Base-by-base conservation (phyloP, 2,113 vertebrate genomes). In the Hippocampus barbouri region DNA sequence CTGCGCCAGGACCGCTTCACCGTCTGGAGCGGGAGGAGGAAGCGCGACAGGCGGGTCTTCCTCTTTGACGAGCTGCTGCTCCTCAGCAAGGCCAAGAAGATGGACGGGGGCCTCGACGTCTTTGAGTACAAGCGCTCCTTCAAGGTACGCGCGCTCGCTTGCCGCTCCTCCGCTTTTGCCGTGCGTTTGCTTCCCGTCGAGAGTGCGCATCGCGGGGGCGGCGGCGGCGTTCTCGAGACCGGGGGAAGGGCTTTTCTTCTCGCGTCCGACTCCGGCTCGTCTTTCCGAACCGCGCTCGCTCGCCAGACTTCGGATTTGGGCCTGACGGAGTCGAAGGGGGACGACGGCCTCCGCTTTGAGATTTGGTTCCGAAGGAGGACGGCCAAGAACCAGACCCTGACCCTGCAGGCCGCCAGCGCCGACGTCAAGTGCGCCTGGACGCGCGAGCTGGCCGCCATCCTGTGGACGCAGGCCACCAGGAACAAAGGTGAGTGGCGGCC, bases 381-480 rank as follows among this genome's bases (percentile, higher is more conserved):
- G 14, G 85, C 91, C 21, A 93, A 94, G 76, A 94, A 94, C 69
- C 84, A 97, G 95, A 93, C 90, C 1, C 93, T 93, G 79, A 70
- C 91, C 72, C 91, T 94, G 9, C 94, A 95, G 83, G 92, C 94
- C 1, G 34, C 83, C 53, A 85, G 89, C 0, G 14, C 69, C 0
- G 92, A 93, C 30, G 71, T 88, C 51, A 94, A 94, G 72, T 92
- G 92, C 5, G 90, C 93, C 69, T 98, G 97, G 97, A 98, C 95
- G 0, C 34, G 79, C 2, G 94, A 96, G 83, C 93, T 98, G 62
- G 92, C 94, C 71, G 89, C 90, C 20, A 94, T 98, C 87, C 93
- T 98, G 38, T 98, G 97, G 97, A 95, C 92, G 54, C 95, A 97
- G 87, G 96, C 96, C 21, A 88, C 92, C 68, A 91, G 95, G 72